Conservation (phyloP, 1,140 invertebrate species). For the Hesperophylax magnus region DNA sequence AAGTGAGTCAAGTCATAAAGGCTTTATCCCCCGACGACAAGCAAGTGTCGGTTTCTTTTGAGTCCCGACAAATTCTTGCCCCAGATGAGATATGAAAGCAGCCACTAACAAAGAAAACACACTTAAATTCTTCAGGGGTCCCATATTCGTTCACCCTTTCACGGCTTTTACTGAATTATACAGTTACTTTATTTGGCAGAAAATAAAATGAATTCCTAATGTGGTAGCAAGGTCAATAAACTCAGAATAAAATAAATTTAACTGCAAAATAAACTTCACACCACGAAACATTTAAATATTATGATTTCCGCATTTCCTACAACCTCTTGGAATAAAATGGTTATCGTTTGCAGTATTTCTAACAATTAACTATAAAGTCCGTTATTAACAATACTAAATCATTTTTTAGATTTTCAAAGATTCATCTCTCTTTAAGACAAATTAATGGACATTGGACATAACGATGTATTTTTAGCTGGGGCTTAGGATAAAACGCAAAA, state of each 20-base stretch:
- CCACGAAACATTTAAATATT: no score
- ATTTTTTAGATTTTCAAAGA: no score
- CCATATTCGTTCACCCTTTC: constrained; percentile 13
- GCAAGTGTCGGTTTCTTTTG: constrained; percentile 21
- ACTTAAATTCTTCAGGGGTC: constrained; percentile 24
- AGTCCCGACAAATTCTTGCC: constrained; percentile 21
- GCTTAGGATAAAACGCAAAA: no score
- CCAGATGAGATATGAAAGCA: constrained; percentile 29
- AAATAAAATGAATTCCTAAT: no score
- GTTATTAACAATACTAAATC: neutral
- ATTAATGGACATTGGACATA: neutral
- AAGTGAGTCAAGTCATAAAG: constrained; percentile 29
- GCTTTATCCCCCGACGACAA: constrained; percentile 24
- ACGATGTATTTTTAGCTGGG: neutral
- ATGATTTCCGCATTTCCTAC: no score
- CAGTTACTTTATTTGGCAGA: no score
- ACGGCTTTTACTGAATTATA: no score
- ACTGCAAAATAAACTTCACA: no score
- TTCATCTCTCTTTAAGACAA: neutral
- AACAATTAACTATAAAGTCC: neutral
- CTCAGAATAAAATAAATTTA: no score
- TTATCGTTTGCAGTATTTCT: no score
- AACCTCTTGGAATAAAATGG: no score
- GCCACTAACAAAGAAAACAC: constrained; percentile 30
- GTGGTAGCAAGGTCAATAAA: no score